A percentile compares a stretch with the other conserved stretches of the same genome.
Conservation (phyloP, 2,888 invertebrate species). For the Amblyteles armatorius region DNA sequence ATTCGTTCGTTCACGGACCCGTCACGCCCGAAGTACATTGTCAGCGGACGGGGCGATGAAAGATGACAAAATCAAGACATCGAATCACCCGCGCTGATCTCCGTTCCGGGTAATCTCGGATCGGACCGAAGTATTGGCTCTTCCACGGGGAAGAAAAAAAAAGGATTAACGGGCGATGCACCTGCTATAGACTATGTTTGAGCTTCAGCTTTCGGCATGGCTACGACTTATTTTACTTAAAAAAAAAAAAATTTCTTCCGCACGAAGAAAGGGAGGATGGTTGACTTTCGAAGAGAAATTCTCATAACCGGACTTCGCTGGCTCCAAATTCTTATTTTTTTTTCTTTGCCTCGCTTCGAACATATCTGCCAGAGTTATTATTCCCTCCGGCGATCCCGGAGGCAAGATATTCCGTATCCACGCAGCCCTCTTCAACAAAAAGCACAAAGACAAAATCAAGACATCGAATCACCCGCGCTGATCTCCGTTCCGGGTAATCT, state of each 20-base stretch:
- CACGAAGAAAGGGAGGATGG: not conserved
- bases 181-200: not conserved
- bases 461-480: slow-evolving; percentile 52
- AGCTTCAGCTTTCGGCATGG: slow-evolving; percentile 17
- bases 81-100: slow-evolving; percentile 51
- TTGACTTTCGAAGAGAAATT: slow-evolving; percentile 26
- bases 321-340: not conserved
- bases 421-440: slow-evolving; percentile 45
- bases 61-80: slow-evolving; percentile 45
- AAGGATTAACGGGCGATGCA: slow-evolving; percentile 7
- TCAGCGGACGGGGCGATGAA: slow-evolving; percentile 28
- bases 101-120: too few relatives aligned
- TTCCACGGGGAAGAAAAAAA: not conserved
- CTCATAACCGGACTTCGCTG: not conserved
- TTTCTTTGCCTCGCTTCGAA: not conserved
- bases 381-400: slow-evolving; percentile 7
- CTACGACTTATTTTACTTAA: not conserved
- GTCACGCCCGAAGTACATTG: slow-evolving; percentile 41
- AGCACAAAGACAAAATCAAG: slow-evolving; percentile 52
- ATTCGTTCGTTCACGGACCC: slow-evolving; percentile 1
- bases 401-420: slow-evolving; percentile 23
- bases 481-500: too few relatives aligned
- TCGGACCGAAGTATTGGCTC: too few relatives aligned
- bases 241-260: not conserved
- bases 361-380: slow-evolving; percentile 41